phyloP scores from a whole-genome alignment of 2,113 vertebrate genomes.

The Sinosuthora webbiana region DNA sequence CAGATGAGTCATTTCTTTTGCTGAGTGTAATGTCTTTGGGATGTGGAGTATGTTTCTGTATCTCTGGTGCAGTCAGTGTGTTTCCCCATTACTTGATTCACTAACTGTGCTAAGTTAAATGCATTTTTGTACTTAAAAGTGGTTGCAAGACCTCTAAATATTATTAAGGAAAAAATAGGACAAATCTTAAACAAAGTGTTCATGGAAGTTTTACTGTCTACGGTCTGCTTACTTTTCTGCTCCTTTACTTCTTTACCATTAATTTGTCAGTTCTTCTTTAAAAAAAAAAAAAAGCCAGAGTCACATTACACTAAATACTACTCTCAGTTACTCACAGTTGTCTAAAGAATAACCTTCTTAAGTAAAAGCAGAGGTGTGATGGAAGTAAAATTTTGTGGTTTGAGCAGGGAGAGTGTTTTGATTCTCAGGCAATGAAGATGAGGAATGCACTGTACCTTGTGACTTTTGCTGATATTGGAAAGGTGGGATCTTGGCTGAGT shows the following conservation, averaged over 20 bases:
- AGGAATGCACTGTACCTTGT: conserved; percentile 35
- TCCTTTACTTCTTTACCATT: neutral
- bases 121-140: neutral
- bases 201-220: neutral
- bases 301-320: neutral
- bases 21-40: neutral
- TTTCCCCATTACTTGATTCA: neutral
- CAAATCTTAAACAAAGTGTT: neutral
- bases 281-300: neutral
- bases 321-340: conserved; percentile 38
- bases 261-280: neutral
- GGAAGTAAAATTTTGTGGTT: neutral
- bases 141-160: neutral
- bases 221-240: neutral
- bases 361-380: neutral
- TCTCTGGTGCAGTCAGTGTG: neutral
- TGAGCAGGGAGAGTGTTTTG: neutral
- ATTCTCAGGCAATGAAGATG: neutral
- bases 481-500: neutral
- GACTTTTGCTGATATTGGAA: neutral
- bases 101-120: neutral
- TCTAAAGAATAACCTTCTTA: neutral
- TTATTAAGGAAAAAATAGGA: neutral
- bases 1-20: neutral
- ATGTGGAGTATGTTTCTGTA: neutral